A percentile compares a stretch with the other conserved stretches of the same genome.
These are phyloP conservation scores for Drosophila nebulosa DNA, from an alignment of 1,140 invertebrate species.

Conservation along the genomic window DNA sequence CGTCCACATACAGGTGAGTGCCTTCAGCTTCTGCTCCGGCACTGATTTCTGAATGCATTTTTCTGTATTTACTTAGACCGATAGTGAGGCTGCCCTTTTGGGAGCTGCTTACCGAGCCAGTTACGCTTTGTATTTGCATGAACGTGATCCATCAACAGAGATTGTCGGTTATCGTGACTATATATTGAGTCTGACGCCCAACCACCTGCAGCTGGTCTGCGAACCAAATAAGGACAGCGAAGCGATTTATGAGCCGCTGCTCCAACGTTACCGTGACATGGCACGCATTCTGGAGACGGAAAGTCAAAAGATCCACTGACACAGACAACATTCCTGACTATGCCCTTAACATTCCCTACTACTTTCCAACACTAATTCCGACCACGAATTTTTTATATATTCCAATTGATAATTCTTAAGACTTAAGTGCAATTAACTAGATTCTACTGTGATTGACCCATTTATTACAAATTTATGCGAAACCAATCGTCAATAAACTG, in stretches of 20 bases:
- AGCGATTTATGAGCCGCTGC: conserved; percentile 85
- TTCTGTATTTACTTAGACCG: conserved; percentile 82
- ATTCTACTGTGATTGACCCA: conserved; percentile 63
- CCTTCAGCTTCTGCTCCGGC: no score
- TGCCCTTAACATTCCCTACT: conserved; percentile 23
- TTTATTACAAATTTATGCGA: conserved; percentile 68
- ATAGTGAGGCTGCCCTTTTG: conserved; percentile 90
- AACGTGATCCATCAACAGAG: neutral
- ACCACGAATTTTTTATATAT: conserved; percentile 28
- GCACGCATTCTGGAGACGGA: conserved; percentile 43
- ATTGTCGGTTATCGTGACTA: conserved; percentile 59
- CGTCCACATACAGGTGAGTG: conserved; percentile 89
- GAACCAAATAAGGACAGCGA: conserved; percentile 85
- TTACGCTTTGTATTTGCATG: conserved; percentile 82
- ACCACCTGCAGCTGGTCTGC: conserved; percentile 82
- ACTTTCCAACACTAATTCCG: neutral
- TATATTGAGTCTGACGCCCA: conserved; percentile 58
- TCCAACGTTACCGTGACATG: conserved; percentile 83
- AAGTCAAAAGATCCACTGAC: conserved; percentile 3
- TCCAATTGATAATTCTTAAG: conserved; percentile 30
- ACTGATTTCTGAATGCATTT: neutral
- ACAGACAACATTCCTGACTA: conserved; percentile 19
- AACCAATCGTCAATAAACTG: conserved; percentile 57
- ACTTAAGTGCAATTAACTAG: conserved; percentile 71
- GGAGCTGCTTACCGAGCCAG: conserved; percentile 93